phyloP scores from a whole-genome alignment of 1,140 invertebrate genomes.

The Trichonephila clavata region DNA sequence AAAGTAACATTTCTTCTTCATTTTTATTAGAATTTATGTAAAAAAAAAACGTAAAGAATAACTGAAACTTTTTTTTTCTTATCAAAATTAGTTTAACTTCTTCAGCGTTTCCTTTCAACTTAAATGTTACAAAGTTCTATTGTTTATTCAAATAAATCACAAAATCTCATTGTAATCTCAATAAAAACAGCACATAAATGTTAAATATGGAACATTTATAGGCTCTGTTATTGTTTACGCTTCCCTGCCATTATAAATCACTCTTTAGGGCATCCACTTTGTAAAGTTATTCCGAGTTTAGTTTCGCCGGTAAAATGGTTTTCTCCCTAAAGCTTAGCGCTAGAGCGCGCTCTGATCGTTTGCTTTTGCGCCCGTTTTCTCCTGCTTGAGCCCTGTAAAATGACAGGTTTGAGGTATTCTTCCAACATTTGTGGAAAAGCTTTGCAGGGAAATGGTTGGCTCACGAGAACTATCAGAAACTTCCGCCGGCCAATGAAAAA shows the following conservation, averaged over 20 bases:
- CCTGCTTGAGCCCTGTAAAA: slow-evolving; percentile 39
- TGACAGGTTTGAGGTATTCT: slow-evolving; percentile 41
- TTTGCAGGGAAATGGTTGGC: slow-evolving; percentile 12
- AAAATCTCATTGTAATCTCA: no score
- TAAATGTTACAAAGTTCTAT: no score
- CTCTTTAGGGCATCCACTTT: background rate
- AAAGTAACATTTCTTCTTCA: no score
- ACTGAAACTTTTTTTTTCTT: no score
- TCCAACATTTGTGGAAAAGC: slow-evolving; percentile 55
- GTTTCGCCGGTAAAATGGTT: slow-evolving; percentile 6
- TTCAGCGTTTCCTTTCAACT: no score
- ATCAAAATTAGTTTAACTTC: no score
- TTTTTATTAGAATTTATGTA: no score
- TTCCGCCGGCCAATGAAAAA: slow-evolving; percentile 55
- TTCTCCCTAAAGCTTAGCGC: slow-evolving; percentile 12
- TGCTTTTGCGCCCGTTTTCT: slow-evolving; percentile 15
- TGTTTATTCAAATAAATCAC: no score
- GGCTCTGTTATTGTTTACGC: background rate
- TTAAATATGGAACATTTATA: no score
- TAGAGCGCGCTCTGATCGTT: slow-evolving; percentile 45
- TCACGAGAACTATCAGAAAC: background rate
- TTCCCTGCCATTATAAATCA: background rate
- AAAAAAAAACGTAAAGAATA: no score
- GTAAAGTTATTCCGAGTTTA: background rate
- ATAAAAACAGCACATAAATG: no score